phyloP scores from a whole-genome alignment of 2,888 invertebrate species.

The Philaethria dido region DNA sequence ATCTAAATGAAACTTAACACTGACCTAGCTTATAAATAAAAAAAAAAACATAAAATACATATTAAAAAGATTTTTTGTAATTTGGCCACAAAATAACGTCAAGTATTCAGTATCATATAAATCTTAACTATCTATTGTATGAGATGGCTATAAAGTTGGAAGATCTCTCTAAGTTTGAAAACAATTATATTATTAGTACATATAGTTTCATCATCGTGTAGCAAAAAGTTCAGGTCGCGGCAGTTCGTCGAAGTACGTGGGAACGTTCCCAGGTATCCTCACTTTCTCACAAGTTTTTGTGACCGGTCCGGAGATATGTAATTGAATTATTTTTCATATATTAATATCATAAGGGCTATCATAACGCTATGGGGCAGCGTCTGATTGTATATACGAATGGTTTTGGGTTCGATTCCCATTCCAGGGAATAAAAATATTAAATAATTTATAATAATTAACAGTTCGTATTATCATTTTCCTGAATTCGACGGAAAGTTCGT shows the following conservation, averaged over 20 bases:
- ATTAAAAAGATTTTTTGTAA: too few relatives aligned
- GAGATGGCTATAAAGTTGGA: not conserved
- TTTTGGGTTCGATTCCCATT: not conserved
- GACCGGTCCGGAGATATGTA: conserved; percentile 49
- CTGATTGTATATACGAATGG: too few relatives aligned
- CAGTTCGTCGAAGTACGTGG: conserved; percentile 53
- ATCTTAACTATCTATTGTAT: conserved; percentile 15
- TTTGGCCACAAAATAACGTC: too few relatives aligned
- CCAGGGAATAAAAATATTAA: too few relatives aligned
- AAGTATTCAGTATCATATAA: conserved; percentile 5
- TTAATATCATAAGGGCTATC: conserved; percentile 26
- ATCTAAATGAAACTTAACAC: too few relatives aligned
- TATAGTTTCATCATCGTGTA: conserved; percentile 41
- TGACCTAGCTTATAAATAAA: too few relatives aligned
- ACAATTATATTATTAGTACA: conserved; percentile 36
- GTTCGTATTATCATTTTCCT: too few relatives aligned
- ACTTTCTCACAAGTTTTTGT: conserved; percentile 59
- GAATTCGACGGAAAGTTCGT: too few relatives aligned
- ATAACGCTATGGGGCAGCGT: not conserved
- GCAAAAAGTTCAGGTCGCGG: conserved; percentile 43
- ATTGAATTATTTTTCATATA: conserved; percentile 45
- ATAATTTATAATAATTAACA: too few relatives aligned
- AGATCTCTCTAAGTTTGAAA: conserved; percentile 1
- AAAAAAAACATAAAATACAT: too few relatives aligned
- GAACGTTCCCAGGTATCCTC: conserved; percentile 67